Conservation (phyloP, 2,888 invertebrate genomes). For the Hedya salicella region DNA sequence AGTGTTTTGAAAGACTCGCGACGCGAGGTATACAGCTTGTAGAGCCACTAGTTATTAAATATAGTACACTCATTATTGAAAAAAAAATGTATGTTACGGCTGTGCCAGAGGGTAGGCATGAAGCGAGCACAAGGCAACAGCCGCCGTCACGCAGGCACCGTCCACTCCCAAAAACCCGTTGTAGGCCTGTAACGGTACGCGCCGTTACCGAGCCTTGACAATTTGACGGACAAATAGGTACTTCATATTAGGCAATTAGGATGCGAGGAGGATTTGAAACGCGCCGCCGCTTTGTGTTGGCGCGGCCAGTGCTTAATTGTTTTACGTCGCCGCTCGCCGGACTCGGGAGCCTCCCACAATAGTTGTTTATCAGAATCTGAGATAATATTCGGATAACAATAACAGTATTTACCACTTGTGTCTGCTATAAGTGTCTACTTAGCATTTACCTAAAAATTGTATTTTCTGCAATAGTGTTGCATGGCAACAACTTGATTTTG, state of each 20-base stretch:
- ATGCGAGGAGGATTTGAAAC: constrained; percentile 63
- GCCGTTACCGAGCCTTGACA: constrained; percentile 57
- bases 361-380: not conserved
- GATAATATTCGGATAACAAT: not conserved
- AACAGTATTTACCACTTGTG: no score
- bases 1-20: no score
- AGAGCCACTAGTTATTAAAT: no score
- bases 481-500: no score
- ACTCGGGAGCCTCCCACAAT: not conserved
- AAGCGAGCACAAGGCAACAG: not conserved
- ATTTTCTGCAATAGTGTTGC: no score
- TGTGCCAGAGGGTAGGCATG: not conserved
- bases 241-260: constrained; percentile 77
- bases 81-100: no score
- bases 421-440: no score
- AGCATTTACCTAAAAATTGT: no score
- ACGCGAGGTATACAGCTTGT: no score
- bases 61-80: no score
- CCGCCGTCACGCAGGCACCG: constrained; percentile 12
- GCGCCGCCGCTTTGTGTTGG: constrained; percentile 50
- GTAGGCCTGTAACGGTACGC: constrained; percentile 66
- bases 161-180: constrained; percentile 62
- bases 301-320: constrained; percentile 26
- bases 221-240: constrained; percentile 57
- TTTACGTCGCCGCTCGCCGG: constrained; percentile 16